These are phyloP conservation scores for Pogonocichla stellata DNA, from an alignment of 2,113 vertebrate species.

Conservation along the genomic window DNA sequence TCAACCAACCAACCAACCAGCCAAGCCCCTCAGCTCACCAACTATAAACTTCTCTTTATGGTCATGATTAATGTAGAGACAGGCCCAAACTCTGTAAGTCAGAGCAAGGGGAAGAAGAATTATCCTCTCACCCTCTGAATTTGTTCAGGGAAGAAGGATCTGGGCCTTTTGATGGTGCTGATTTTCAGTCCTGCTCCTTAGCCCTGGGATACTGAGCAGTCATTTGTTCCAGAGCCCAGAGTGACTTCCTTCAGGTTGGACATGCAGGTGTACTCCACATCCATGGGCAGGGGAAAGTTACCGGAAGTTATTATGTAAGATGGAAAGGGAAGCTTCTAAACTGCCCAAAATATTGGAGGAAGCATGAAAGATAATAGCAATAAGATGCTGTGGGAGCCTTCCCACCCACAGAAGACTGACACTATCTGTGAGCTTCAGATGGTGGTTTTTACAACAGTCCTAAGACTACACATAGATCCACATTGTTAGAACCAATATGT, in stretches of 20 bases:
- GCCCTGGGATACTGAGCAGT: background rate
- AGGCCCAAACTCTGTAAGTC: background rate
- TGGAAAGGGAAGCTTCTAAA: background rate
- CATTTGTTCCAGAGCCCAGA: background rate
- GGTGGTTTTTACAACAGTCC: background rate
- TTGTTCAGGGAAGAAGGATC: background rate
- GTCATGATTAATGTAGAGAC: background rate
- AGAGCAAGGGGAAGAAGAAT: background rate
- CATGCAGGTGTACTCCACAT: background rate
- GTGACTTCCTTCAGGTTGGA: background rate
- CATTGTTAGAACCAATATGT: background rate
- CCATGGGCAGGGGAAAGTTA: background rate
- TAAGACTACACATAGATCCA: background rate
- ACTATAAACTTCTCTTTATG: background rate
- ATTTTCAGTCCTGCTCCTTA: background rate
- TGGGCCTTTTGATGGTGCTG: background rate
- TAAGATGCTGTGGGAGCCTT: background rate
- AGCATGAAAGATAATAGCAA: background rate
- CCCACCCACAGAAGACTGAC: background rate
- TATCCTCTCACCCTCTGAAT: background rate
- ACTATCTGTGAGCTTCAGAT: background rate
- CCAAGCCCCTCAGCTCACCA: background rate
- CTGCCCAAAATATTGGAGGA: background rate
- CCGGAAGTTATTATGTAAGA: fast-evolving
- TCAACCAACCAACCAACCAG: background rate